Evolutionary conservation across 2,113 vertebrate species (phyloP), one percentile per base, ranked within the genome.

Genomic region (Petaurus breviceps): DNA sequence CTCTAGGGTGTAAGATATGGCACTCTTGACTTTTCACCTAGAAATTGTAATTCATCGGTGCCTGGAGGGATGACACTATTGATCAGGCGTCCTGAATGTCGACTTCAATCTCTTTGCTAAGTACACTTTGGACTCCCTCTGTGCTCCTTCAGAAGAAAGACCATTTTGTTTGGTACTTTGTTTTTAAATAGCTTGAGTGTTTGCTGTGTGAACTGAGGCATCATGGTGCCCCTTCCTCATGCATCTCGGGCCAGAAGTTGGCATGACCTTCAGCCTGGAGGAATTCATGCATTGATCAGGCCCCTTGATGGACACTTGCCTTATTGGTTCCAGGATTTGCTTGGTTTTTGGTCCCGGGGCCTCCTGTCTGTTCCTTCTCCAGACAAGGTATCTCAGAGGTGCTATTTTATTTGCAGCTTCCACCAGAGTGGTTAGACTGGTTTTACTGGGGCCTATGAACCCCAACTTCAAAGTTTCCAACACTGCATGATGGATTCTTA

Each of bases 191-290:
- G 31, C 14, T 43, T 19, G 14, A 84, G 16, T 6, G 68, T 14
- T n/a, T 84, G 2, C 16, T 1, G 12, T n/a, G 7, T n/a, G 68
- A 16, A 5, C 68, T 19, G 68, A 19, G 61, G 16, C 14, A n/a
- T 22, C 68, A 1, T n/a, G 61, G 37, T 77, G 61, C 12, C 14
- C 28, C 31, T 6, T n/a, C 4, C 14, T n/a, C 1, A 16, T 31
- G 68, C 2, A 9, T 95, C 94, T 97, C 97, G 94, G 94, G 6
- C 92, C 92, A 94, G 94, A 91, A 77, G 93, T 2, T 96, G 95
- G 92, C n/a, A 96, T 97, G 97, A 95, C 97, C 96, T 98, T 53
- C 95, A 97, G 95, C 97, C 93, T 96, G 51, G 93, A 97, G 97
- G 97, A 97, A 51, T 98, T 97, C 98, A 94, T 97, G 8, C 95